Conservation (phyloP, 2,113 vertebrate species). For the Azemiops feae region DNA sequence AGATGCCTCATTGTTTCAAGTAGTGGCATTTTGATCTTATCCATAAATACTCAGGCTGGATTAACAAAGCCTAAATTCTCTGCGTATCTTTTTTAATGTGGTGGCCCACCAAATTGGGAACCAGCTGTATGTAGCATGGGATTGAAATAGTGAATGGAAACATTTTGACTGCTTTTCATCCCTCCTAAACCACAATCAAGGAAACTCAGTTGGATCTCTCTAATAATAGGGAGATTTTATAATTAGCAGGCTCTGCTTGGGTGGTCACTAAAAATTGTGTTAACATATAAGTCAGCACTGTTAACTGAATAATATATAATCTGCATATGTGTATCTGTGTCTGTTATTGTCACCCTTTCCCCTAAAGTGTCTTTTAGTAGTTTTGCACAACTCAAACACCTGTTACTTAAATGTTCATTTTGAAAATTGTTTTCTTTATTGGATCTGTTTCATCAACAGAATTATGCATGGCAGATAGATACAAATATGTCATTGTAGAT, state of each 20-base stretch:
- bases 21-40: neutral
- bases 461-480: neutral
- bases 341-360: neutral
- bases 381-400: neutral
- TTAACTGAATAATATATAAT: neutral
- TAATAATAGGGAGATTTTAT: neutral
- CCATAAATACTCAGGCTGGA: neutral
- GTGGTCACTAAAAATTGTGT: neutral
- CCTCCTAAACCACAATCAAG: neutral
- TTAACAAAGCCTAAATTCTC: neutral
- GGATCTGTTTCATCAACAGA: conserved; percentile 22
- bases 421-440: conserved; percentile 15
- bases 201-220: neutral
- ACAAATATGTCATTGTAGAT: conserved; percentile 1
- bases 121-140: neutral
- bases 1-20: neutral
- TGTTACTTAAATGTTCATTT: conserved; percentile 28
- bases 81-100: neutral
- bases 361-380: neutral
- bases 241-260: neutral
- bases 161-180: neutral
- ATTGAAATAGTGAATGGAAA: neutral
- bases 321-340: neutral
- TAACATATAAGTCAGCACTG: neutral
- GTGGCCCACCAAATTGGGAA: neutral